A percentile compares a stretch with the other conserved stretches of the same genome.
phyloP scores from a whole-genome alignment of 2,113 vertebrate genomes.

The Alces alces region DNA sequence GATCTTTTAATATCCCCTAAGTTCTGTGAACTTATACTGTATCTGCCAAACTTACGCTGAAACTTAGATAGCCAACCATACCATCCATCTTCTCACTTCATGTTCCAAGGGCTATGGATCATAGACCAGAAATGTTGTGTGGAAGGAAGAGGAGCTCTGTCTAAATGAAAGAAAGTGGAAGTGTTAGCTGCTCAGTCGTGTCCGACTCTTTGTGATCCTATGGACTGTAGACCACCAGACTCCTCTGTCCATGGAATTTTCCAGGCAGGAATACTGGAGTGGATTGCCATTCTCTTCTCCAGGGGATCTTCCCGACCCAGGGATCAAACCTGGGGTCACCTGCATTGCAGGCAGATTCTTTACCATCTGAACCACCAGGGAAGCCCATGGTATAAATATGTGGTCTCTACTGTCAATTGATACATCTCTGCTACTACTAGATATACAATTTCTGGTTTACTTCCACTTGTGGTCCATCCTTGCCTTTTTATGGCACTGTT shows the following conservation, averaged over 20 bases:
- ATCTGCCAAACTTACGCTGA: not conserved
- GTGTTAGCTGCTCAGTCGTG: not conserved
- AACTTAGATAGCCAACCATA: not conserved
- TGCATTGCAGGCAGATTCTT: not conserved
- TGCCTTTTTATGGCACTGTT: not conserved
- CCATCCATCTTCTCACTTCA: not conserved
- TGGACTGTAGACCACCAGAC: not conserved
- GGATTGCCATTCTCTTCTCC: not conserved
- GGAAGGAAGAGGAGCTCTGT: not conserved
- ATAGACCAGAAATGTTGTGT: not conserved
- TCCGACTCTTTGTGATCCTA: not conserved
- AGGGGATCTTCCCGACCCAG: not conserved
- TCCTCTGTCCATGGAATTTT: not conserved
- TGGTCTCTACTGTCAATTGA: not conserved
- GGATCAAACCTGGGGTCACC: not conserved
- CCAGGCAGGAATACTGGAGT: not conserved
- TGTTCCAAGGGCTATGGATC: not conserved
- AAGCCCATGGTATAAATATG: not conserved
- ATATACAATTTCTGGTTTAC: not conserved
- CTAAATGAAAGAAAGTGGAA: not conserved
- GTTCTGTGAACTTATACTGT: not conserved
- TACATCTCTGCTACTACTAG: not conserved
- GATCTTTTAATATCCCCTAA: not conserved
- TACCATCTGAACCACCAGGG: not conserved
- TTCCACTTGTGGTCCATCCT: not conserved